These are phyloP conservation scores for Thereva nobilitata DNA, from an alignment of 2,888 invertebrate genomes.

Conservation along the genomic window DNA sequence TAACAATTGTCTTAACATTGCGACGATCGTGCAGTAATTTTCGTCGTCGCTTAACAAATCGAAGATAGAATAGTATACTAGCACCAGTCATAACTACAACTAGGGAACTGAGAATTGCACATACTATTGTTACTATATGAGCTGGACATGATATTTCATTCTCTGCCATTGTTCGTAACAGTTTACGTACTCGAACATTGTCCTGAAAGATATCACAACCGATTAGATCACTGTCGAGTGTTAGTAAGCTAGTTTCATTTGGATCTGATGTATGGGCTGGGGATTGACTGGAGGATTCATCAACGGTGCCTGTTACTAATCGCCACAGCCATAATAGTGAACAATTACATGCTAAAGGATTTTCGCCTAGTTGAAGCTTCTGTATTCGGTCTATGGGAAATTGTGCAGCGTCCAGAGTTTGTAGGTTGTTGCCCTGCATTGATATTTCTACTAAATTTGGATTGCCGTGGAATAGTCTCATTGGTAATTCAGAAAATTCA, in stretches of 20 bases:
- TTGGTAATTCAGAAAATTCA: constrained; percentile 73
- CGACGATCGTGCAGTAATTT: constrained; percentile 56
- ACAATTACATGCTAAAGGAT: constrained; percentile 85
- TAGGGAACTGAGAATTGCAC: constrained; percentile 55
- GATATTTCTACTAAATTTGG: constrained; percentile 76
- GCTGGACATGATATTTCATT: constrained; percentile 58
- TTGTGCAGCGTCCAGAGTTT: constrained; percentile 76
- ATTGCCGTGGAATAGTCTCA: constrained; percentile 81
- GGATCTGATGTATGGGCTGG: constrained; percentile 6
- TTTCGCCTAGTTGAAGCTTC: constrained; percentile 75
- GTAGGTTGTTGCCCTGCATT: constrained; percentile 74
- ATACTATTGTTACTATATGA: constrained; percentile 58
- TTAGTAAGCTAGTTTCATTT: constrained; percentile 41
- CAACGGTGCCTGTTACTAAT: constrained; percentile 60
- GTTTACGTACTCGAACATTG: constrained; percentile 50
- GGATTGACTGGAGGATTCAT: constrained; percentile 43
- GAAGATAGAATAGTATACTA: constrained; percentile 56
- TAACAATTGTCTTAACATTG: constrained; percentile 55
- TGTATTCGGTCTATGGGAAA: constrained; percentile 80
- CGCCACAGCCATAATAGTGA: constrained; percentile 86
- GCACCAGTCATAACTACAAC: constrained; percentile 56
- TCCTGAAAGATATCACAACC: constrained; percentile 57
- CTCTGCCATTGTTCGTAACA: constrained; percentile 55
- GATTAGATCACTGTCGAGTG: constrained; percentile 55
- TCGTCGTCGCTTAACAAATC: constrained; percentile 55